Evolutionary conservation across 1,140 invertebrate genomes (phyloP), one percentile per base, ranked within the genome.

Genomic region (Chironomus tepperi): DNA sequence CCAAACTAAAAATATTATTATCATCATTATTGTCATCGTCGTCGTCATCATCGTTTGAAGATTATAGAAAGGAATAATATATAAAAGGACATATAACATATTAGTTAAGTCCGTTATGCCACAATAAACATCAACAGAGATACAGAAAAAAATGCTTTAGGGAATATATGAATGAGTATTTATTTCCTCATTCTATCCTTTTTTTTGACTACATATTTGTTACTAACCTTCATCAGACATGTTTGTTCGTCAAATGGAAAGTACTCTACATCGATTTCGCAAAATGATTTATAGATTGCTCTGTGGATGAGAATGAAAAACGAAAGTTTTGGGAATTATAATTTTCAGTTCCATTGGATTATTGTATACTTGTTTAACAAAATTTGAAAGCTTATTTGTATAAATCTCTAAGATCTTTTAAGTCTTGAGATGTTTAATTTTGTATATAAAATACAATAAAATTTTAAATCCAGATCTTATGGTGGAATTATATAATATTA

Each of bases 271-370:
- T 98, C 93, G 78, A 98, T 97, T 85, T 97, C 94, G 82, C 96
- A 98, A 82, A 96, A 97, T 76, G 94, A 97, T 86, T 98, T 98
- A 87, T 97, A 98, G 83, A 98, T 98, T 76, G 96, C 96, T 73
- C 24, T 57, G 9, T 57, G 47, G 9, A 57, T 57, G 47, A 7
- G 8, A 57, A 57, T 12, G n/a, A n/a, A 57, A 57, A 57, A 57
- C 47, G 24, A 34, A 34, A 34, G 24, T 34, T 34, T 1, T 34
- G 24, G 24, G 24, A 34, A 34, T 34, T 34, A 34, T 2, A 34
- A 34, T 34, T 34, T 34, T 34, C 24, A 34, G 24, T 2, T 34
- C 5, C 24, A 34, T 34, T 34, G 24, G 5, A 34, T 34, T 34
- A 5, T 34, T 5, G 24, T 34, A 34, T 34, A 34, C 2, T 34